A percentile compares a stretch with the other conserved stretches of the same genome.
Evolutionary conservation across 1,140 invertebrate species (phyloP).

Genomic region (Drosophila orosa): DNA sequence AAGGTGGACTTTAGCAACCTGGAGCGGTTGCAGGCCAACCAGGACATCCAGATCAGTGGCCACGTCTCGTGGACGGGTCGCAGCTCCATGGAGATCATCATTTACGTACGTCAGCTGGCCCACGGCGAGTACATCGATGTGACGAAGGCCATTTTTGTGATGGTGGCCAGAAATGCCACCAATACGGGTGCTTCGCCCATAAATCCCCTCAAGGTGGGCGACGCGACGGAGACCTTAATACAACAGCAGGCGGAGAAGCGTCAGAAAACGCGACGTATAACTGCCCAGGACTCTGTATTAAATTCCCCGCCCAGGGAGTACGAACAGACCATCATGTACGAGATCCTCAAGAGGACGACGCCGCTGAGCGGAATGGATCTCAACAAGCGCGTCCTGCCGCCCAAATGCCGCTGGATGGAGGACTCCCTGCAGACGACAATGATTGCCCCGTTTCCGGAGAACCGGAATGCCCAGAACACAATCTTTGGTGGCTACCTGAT

Average conservation of each 20-base stretch:
- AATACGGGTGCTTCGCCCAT: conserved; percentile 87
- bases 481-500: conserved; percentile 94
- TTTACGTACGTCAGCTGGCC: conserved; percentile 89
- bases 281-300: conserved; percentile 86
- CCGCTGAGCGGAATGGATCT: conserved; percentile 85
- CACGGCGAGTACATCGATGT: conserved; percentile 86
- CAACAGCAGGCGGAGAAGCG: conserved; percentile 86
- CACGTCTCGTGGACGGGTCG: conserved; percentile 90
- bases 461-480: conserved; percentile 91
- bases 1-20: conserved; percentile 87
- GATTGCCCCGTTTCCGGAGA: conserved; percentile 70
- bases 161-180: conserved; percentile 90
- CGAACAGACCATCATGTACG: conserved; percentile 89
- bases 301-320: conserved; percentile 87
- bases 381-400: conserved; percentile 85
- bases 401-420: conserved; percentile 88
- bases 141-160: conserved; percentile 89
- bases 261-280: conserved; percentile 84
- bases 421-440: conserved; percentile 56
- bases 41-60: conserved; percentile 89
- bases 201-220: conserved; percentile 87
- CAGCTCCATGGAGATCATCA: conserved; percentile 89
- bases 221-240: conserved; percentile 87
- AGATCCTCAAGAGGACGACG: conserved; percentile 87
- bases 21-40: conserved; percentile 84